Evolutionary conservation across 2,888 invertebrate genomes (phyloP), one percentile per base, ranked within the genome.

Genomic region (Synanthedon vespiformis): DNA sequence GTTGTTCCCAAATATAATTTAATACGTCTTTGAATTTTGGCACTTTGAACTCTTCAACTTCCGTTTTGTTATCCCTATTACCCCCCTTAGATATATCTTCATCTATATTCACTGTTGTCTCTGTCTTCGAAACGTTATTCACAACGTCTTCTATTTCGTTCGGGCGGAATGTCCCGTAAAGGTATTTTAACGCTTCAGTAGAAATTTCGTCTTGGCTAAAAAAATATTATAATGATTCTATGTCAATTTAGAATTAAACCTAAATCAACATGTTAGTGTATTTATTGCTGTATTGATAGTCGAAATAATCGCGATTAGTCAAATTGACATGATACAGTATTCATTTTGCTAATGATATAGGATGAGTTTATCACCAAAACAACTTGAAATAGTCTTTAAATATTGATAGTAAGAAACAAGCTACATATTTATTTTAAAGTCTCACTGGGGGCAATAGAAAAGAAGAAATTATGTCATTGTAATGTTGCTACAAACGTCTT

Each of bases 21-120:
- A 93, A 90, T 68, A 96, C 90, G 18, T 92, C 89, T 5, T 89
- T 86, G 65, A 96, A 96, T 58, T 90, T 88, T 3, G 96, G 96
- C 58, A 92, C 87, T 57, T 88, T 80, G 14, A 91, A 72, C 50
- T 77, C 72, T 1, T 58, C 71, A 1, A 58, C 63, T 2, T 71
- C 70, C 1, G 73, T 64, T 48, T 68, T 59, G 49, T 70, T 74
- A 57, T 77, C 73, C 54, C 79, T 80, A 58, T 77, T 76, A 61
- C 73, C 83, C 64, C 73, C 83, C 64, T 88, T 89, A 49, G 85
- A 65, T 0, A 80, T 64, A 58, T 64, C 86, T 40, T 78, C 79
- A 53, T 84, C 79, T 56, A 74, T 56, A 54, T 67, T 75, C 56
- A 67, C 67, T 50, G 64, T 60, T 40, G 76, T 67, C 60, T 87